Conservation (phyloP, 2,888 invertebrate genomes). For the Ferdinandea cuprea region DNA sequence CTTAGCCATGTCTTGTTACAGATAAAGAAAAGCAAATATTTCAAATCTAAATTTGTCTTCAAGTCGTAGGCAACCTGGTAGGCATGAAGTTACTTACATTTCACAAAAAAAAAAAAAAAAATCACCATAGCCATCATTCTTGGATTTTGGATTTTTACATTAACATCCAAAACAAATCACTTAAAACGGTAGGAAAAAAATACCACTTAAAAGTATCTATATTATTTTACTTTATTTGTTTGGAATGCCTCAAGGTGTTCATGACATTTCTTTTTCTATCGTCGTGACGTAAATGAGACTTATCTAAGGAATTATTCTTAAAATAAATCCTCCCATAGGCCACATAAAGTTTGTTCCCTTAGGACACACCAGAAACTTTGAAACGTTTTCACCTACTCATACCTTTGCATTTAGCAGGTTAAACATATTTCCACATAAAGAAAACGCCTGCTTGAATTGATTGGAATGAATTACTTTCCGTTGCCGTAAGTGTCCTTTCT, state of each 20-base stretch:
- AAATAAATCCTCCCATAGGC: constrained; percentile 25
- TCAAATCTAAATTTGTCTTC: no score
- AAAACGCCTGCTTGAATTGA: constrained; percentile 27
- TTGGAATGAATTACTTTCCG: constrained; percentile 22
- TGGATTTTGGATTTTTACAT: no score
- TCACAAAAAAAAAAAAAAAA: no score
- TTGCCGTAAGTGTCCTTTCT: constrained; percentile 21
- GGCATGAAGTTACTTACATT: no score
- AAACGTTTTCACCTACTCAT: neutral
- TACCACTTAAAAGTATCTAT: neutral
- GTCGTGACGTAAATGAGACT: neutral
- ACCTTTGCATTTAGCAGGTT: neutral
- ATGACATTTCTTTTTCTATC: neutral
- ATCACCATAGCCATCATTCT: no score
- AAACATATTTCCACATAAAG: neutral
- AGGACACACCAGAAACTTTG: neutral
- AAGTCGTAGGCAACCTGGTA: no score
- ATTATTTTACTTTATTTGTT: neutral
- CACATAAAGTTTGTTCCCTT: constrained; percentile 20
- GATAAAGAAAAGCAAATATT: no score
- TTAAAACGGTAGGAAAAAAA: neutral
- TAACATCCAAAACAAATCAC: no score
- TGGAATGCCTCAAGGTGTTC: neutral
- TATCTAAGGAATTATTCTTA: constrained; percentile 1
- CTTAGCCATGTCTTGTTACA: no score